phyloP scores from a whole-genome alignment of 2,797 vertebrate genomes.

The Trachops cirrhosus region DNA sequence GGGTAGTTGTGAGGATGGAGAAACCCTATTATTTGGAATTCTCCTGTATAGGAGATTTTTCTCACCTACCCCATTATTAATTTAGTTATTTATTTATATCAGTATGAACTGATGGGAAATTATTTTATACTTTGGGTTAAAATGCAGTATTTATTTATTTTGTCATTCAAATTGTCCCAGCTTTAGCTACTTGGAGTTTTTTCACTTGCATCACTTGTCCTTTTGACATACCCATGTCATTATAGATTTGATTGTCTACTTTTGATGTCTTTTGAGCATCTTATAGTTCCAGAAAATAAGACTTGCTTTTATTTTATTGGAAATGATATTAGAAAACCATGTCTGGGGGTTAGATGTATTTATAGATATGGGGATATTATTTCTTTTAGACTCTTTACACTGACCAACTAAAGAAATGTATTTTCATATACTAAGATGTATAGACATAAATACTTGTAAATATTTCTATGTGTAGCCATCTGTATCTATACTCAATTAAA shows the following conservation, averaged over 20 bases:
- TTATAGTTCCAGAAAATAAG: not conserved
- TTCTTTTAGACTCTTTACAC: not conserved
- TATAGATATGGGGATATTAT: not conserved
- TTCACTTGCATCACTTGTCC: not conserved
- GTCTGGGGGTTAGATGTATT: not conserved
- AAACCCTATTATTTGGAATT: not conserved
- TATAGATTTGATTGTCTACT: not conserved
- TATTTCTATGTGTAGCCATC: not conserved
- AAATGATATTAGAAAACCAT: not conserved
- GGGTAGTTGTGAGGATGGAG: not conserved
- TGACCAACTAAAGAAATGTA: not conserved
- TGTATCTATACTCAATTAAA: not conserved
- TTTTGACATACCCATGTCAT: not conserved
- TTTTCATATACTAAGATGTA: not conserved
- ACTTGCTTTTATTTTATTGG: not conserved
- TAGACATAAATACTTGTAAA: not conserved
- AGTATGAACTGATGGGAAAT: not conserved
- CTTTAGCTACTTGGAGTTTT: not conserved
- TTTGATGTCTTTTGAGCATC: not conserved
- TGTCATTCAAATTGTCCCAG: not conserved
- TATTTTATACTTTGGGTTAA: not conserved
- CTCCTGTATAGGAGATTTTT: not conserved
- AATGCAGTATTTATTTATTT: not conserved
- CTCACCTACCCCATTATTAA: too few relatives aligned
- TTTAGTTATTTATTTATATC: not conserved